These are phyloP conservation scores for Genyomyrus donnyi DNA, from an alignment of 2,113 vertebrate species.

Conservation along the genomic window DNA sequence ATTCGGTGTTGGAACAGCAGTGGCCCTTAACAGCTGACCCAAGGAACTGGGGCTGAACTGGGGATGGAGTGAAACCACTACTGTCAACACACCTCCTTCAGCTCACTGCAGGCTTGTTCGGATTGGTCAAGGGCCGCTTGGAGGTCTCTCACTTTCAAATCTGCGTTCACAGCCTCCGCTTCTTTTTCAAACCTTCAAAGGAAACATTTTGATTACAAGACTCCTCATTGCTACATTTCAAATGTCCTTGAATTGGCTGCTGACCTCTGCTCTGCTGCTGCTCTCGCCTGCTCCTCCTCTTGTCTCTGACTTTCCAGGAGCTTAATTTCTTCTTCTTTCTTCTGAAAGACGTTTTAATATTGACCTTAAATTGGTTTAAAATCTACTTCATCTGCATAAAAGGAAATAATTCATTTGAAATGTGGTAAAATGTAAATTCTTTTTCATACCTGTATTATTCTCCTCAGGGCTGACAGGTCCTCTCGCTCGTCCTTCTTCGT, in stretches of 20 bases:
- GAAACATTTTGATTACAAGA: not conserved
- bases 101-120: conserved; percentile 22
- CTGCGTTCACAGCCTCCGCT: conserved; percentile 41
- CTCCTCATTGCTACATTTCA: not conserved
- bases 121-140: conserved; percentile 45
- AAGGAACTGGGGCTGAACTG: not conserved
- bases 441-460: conserved; percentile 49
- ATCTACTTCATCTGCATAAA: not conserved
- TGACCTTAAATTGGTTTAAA: not conserved
- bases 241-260: not conserved
- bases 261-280: conserved; percentile 49
- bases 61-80: not conserved
- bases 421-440: not conserved
- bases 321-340: conserved; percentile 51
- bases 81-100: conserved; percentile 49
- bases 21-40: not conserved
- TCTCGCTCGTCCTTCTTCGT: conserved; percentile 46
- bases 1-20: not conserved
- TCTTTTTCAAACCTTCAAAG: conserved; percentile 51
- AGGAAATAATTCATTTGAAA: not conserved
- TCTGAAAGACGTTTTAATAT: conserved; percentile 37
- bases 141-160: conserved; percentile 48
- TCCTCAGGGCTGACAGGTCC: conserved; percentile 46
- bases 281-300: conserved; percentile 40
- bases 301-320: conserved; percentile 44